phyloP scores from a whole-genome alignment of 2,113 vertebrate genomes.

The Aphyosemion australe region DNA sequence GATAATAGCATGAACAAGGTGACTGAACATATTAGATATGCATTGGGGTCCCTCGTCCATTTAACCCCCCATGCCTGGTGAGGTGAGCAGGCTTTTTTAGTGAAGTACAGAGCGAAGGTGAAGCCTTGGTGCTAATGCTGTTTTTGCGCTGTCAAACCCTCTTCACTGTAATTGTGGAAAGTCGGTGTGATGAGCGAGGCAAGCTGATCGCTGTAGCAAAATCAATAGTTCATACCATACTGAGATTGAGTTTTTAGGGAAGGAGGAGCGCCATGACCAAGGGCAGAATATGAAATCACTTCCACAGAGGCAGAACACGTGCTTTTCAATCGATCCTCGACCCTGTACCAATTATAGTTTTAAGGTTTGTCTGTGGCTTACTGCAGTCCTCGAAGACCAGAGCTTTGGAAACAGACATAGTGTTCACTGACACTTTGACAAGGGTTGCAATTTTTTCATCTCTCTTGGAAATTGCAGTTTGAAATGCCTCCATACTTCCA shows the following conservation, averaged over 20 bases:
- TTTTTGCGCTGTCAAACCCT: constrained; percentile 53
- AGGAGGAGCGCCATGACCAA: constrained; percentile 54
- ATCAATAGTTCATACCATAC: constrained; percentile 75
- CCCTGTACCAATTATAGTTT: constrained; percentile 72
- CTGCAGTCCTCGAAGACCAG: constrained; percentile 58
- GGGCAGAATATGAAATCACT: constrained; percentile 71
- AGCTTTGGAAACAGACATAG: constrained; percentile 63
- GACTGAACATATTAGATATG: constrained; percentile 52
- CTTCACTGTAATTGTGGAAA: constrained; percentile 64
- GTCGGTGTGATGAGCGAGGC: constrained; percentile 38
- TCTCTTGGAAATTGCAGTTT: constrained; percentile 48
- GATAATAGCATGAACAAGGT: constrained; percentile 34
- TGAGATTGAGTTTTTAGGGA: constrained; percentile 73
- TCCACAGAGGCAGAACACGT: constrained; percentile 39
- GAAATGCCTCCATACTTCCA: constrained; percentile 45
- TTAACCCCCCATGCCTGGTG: constrained; percentile 39
- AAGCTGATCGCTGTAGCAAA: constrained; percentile 57
- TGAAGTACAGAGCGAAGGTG: constrained; percentile 43
- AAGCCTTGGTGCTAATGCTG: constrained; percentile 48
- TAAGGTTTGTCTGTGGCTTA: constrained; percentile 60
- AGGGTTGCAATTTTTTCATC: constrained; percentile 54
- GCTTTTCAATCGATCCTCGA: constrained; percentile 52
- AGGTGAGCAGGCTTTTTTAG: constrained; percentile 30
- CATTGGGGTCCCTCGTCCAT: constrained; percentile 46
- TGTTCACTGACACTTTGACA: constrained; percentile 66